Evolutionary conservation across 2,113 vertebrate species (phyloP).

Genomic region (Ptyas mucosa): DNA sequence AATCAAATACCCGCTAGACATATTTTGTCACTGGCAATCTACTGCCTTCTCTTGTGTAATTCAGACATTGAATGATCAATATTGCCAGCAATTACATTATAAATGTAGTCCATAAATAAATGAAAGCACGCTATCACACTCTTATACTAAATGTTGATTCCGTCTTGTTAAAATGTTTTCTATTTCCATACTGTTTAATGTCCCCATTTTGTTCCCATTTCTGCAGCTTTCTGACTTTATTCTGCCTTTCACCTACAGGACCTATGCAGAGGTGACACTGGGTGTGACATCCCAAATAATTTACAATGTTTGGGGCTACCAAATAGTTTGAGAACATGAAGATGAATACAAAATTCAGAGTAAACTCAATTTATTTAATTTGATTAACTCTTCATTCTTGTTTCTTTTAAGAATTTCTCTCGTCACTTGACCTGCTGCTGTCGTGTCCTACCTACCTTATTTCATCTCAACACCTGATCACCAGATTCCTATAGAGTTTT

Average conservation of each 20-base stretch:
- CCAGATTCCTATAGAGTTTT: background rate
- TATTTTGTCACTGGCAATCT: slow-evolving; percentile 21
- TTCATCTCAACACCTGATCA: background rate
- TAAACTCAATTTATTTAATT: background rate
- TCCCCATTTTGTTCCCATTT: background rate
- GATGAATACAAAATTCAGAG: background rate
- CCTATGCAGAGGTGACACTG: background rate
- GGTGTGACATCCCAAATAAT: background rate
- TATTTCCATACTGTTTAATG: background rate
- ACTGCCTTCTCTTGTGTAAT: background rate
- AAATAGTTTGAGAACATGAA: background rate
- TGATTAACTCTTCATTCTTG: background rate
- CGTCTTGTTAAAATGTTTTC: background rate
- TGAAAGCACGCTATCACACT: background rate
- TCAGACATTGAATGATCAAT: background rate
- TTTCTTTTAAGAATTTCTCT: background rate
- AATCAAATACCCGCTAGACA: slow-evolving; percentile 1
- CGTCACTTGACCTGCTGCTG: background rate
- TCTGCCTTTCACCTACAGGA: background rate
- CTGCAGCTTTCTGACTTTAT: background rate
- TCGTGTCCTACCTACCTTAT: background rate
- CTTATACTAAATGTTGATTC: background rate
- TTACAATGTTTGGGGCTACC: background rate
- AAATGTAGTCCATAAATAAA: background rate
- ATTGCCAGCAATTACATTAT: background rate